Conservation (phyloP, 2,113 vertebrate species). For the Elaphurus davidianus region DNA sequence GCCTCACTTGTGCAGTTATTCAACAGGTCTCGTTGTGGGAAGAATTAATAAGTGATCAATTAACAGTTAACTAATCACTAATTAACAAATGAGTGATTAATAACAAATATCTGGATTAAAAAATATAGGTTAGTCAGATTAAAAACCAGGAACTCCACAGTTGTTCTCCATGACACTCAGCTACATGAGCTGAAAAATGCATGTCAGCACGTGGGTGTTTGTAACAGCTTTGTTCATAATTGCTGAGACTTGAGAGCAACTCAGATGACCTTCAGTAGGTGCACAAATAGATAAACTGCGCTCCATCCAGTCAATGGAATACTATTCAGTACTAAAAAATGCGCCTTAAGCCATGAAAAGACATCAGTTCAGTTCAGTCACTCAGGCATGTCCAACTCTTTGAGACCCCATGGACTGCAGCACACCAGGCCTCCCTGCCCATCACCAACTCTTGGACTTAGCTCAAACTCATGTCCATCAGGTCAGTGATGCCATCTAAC, state of each 20-base stretch:
- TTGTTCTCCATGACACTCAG: background rate
- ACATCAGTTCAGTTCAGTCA: background rate
- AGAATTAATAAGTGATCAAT: background rate
- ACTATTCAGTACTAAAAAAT: background rate
- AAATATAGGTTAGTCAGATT: background rate
- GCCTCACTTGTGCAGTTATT: background rate
- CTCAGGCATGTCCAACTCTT: background rate
- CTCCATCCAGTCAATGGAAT: background rate
- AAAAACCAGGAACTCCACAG: background rate
- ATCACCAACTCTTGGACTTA: background rate
- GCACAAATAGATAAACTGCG: background rate
- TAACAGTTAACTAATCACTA: background rate
- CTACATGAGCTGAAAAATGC: background rate
- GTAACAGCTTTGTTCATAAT: background rate
- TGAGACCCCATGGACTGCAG: background rate
- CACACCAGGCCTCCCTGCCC: background rate
- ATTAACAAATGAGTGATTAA: background rate
- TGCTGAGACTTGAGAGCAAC: background rate
- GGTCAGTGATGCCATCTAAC: background rate
- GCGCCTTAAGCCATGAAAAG: background rate
- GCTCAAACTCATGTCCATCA: background rate
- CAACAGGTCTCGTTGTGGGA: background rate
- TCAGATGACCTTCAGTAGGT: background rate
- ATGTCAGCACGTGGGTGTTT: accelerated
- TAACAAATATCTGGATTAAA: background rate